These are phyloP conservation scores for Desoria tigrina DNA, from an alignment of 2,888 invertebrate species.

Conservation along the genomic window DNA sequence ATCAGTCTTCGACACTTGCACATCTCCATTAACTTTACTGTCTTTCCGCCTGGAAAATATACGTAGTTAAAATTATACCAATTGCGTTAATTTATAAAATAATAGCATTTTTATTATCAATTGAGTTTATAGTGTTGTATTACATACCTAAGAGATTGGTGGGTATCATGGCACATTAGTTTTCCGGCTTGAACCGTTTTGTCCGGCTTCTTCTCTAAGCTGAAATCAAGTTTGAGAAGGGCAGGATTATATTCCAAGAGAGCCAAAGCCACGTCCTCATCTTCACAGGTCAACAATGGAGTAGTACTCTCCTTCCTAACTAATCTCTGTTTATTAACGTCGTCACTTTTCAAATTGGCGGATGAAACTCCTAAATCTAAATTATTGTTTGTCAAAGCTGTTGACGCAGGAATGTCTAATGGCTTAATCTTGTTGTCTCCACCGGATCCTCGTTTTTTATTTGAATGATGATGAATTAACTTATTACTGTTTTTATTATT, in stretches of 20 bases:
- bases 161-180: slow-evolving; percentile 68
- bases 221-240: slow-evolving; percentile 64
- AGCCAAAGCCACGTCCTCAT: slow-evolving; percentile 65
- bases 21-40: slow-evolving; percentile 67
- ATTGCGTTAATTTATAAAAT: too few species aligned
- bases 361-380: too few species aligned
- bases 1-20: slow-evolving; percentile 67
- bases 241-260: slow-evolving; percentile 55
- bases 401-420: slow-evolving; percentile 12
- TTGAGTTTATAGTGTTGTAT: too few species aligned
- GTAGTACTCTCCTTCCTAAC: slow-evolving; percentile 46
- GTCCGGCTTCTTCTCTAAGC: slow-evolving; percentile 78
- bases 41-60: slow-evolving; percentile 56
- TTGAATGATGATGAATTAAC: slow-evolving; percentile 19
- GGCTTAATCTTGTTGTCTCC: slow-evolving; percentile 18
- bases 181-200: slow-evolving; percentile 73
- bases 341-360: too few species aligned
- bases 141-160: slow-evolving; percentile 57
- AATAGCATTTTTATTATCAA: too few species aligned
- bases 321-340: slow-evolving; percentile 22
- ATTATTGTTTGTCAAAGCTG: not conserved
- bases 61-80: too few species aligned
- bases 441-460: slow-evolving; percentile 13
- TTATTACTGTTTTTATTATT: slow-evolving; percentile 26
- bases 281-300: slow-evolving; percentile 57